These are phyloP conservation scores for Notamacropus eugenii DNA, from an alignment of 2,797 vertebrate species.

Conservation along the genomic window DNA sequence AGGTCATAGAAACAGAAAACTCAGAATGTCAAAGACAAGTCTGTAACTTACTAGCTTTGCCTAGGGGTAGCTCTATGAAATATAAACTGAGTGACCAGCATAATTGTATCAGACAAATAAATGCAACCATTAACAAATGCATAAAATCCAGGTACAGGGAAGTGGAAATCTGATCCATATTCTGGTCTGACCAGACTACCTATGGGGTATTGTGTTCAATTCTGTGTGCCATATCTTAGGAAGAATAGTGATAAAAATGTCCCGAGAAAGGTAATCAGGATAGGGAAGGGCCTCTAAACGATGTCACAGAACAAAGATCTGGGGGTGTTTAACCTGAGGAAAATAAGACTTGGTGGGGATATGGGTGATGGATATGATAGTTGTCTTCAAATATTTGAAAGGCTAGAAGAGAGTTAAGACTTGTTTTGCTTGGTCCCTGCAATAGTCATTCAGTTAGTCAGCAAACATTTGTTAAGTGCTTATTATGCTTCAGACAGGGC, in stretches of 20 bases:
- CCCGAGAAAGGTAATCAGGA: neutral
- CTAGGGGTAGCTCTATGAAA: neutral
- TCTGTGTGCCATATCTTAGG: neutral
- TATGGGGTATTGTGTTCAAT: neutral
- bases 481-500: neutral
- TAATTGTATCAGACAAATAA: neutral
- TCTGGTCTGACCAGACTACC: neutral
- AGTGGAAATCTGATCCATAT: neutral
- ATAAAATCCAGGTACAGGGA: neutral
- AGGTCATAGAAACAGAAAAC: neutral
- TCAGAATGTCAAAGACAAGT: neutral
- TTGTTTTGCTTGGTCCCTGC: neutral
- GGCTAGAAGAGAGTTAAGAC: neutral
- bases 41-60: neutral
- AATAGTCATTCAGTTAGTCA: neutral
- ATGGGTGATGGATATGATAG: neutral
- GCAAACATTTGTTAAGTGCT: neutral
- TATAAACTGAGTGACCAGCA: neutral
- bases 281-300: neutral
- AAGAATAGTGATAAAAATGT: neutral
- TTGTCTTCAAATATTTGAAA: neutral
- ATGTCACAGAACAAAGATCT: neutral
- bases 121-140: neutral
- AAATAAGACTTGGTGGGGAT: neutral
- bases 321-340: neutral